These are phyloP conservation scores for Sarcophaga variegata DNA, from an alignment of 2,888 invertebrate species.

Conservation along the genomic window DNA sequence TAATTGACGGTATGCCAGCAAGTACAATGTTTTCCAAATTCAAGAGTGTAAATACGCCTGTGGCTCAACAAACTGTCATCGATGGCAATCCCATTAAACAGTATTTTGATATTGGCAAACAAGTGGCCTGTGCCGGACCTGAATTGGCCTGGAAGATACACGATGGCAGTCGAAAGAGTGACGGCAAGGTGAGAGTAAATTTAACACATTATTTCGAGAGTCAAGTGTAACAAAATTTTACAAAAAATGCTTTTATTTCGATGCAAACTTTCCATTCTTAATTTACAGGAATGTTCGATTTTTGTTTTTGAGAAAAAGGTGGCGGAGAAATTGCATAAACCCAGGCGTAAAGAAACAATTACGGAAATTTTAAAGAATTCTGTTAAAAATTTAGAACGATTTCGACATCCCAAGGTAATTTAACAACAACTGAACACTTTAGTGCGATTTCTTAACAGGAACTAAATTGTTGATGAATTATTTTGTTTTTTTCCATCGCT, in stretches of 20 bases:
- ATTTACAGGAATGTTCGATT: constrained; percentile 93
- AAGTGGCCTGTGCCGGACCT: constrained; percentile 91
- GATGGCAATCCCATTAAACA: constrained; percentile 93
- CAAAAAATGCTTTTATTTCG: not conserved
- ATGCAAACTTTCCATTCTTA: not conserved
- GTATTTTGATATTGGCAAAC: constrained; percentile 93
- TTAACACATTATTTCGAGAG: too few relatives aligned
- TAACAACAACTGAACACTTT: not conserved
- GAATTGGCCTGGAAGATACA: constrained; percentile 96
- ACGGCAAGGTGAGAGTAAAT: constrained; percentile 88
- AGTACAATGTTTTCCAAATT: constrained; percentile 89
- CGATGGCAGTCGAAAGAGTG: constrained; percentile 93
- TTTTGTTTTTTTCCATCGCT: constrained; percentile 26
- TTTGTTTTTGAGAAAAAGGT: constrained; percentile 96
- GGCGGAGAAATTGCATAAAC: constrained; percentile 95
- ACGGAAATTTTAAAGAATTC: constrained; percentile 92
- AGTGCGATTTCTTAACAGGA: too few relatives aligned
- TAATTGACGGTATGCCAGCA: constrained; percentile 82
- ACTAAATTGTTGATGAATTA: too few relatives aligned
- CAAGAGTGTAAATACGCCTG: constrained; percentile 84
- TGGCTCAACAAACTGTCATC: constrained; percentile 83
- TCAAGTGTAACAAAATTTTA: not conserved
- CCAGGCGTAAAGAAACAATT: constrained; percentile 94
- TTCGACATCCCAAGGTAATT: constrained; percentile 90
- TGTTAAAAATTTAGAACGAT: constrained; percentile 89